These are phyloP conservation scores for Grapholita molesta DNA, from an alignment of 1,140 invertebrate species.

Conservation along the genomic window DNA sequence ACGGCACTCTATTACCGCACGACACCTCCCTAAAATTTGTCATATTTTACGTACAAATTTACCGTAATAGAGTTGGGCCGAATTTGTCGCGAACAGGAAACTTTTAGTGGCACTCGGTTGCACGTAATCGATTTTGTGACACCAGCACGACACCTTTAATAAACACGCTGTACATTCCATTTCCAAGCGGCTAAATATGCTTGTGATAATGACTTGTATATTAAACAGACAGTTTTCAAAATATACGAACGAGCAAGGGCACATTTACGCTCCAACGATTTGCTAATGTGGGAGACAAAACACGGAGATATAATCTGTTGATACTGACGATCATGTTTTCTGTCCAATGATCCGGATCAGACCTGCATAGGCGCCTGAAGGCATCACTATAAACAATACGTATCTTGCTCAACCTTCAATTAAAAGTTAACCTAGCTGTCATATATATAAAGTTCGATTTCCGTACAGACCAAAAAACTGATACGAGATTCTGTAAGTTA, in stretches of 20 bases:
- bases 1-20: not conserved
- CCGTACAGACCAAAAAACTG: not conserved
- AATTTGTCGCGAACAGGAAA: constrained; percentile 8
- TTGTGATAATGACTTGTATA: not conserved
- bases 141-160: not conserved
- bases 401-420: not conserved
- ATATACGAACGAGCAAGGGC: not conserved
- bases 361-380: not conserved
- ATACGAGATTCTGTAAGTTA: not conserved
- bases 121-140: constrained; percentile 12
- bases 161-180: not conserved
- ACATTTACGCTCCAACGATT: not conserved
- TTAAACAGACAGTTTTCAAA: not conserved
- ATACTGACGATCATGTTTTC: not conserved
- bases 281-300: not conserved
- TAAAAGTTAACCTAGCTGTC: not conserved
- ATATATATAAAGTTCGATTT: not conserved
- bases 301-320: not conserved
- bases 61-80: not conserved
- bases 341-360: not conserved
- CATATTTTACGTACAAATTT: constrained; percentile 6
- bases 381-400: not conserved
- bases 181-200: not conserved
- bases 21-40: constrained; percentile 8
- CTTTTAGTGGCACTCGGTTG: constrained; percentile 9